Evolutionary conservation across 1,140 invertebrate genomes (phyloP), one percentile per base, ranked within the genome.

Genomic region (Zaprionus taronus): DNA sequence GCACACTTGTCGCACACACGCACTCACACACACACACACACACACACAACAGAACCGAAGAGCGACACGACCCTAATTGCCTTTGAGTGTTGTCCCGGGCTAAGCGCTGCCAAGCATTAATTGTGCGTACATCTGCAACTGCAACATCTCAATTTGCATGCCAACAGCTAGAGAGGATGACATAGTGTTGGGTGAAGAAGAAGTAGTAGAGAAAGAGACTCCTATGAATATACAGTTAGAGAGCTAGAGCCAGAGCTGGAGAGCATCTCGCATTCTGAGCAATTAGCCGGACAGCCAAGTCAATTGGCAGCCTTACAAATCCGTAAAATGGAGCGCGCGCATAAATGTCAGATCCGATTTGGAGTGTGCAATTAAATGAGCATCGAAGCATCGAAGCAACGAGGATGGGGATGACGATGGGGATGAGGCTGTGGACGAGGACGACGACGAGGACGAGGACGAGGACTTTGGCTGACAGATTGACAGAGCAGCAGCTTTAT

Each of bases 281-380:
- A 87, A 87, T 87, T 87, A 87, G 84, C 66, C 65, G 69, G 78
- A 78, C 78, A 63, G 69, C 41, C 61, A 70, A 77, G 68, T 64
- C 51, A 24, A 55, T 65, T 66, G 63, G 51, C 63, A 26, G 44
- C 47, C 67, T 75, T 66, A 77, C 77, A 71, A 77, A 74, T 82
- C 60, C 44, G 77, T 57, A 51, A 89, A 87, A 89, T 87, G 83
- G 83, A 87, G 84, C 84, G 78, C 77, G 82, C 49, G 81, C 81
- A 87, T 87, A 87, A 87, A 87, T 89, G 84, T 89, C 83, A 81
- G 81, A 74, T 87, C 73, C 72, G 65, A 86, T 86, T 86, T 87
- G 72, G 62, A 53, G 63, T 72, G 57, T 74, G 84, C 83, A 89
- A 87, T 87, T 87, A 87, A 87, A 87, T 75, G 69, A 38, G 26